Evolutionary conservation across 2,888 invertebrate genomes (phyloP).

Genomic region (Ophraella communa): DNA sequence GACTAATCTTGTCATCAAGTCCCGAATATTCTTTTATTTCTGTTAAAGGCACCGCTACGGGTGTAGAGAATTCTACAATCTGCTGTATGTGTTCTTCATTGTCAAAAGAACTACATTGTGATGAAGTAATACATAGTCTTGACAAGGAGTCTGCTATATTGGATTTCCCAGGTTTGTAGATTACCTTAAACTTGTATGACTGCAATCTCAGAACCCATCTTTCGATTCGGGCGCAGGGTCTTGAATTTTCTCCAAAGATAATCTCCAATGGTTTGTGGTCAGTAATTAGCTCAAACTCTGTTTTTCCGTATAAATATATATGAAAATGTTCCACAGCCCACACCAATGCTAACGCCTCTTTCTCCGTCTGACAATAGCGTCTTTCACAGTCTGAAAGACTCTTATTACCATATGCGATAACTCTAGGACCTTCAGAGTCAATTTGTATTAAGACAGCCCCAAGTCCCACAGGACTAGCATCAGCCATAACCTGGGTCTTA

Average conservation of each 20-base stretch:
- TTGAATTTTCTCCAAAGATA: constrained; percentile 43
- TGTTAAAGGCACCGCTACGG: not conserved
- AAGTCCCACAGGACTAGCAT: constrained; percentile 38
- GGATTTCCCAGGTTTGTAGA: constrained; percentile 32
- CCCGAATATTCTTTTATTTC: not conserved
- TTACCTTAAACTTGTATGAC: constrained; percentile 26
- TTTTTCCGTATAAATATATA: constrained; percentile 31
- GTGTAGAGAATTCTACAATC: not conserved
- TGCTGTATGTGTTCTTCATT: not conserved
- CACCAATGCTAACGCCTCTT: constrained; percentile 52
- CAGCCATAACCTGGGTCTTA: constrained; percentile 35
- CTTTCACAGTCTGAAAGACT: constrained; percentile 31
- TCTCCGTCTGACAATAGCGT: constrained; percentile 48
- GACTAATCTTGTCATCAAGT: not conserved
- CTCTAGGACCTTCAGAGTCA: constrained; percentile 25
- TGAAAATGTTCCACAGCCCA: constrained; percentile 50
- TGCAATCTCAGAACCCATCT: constrained; percentile 25
- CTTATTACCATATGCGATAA: constrained; percentile 38
- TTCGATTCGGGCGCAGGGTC: constrained; percentile 35
- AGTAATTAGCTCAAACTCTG: constrained; percentile 11
- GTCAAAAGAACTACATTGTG: not conserved
- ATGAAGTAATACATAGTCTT: constrained; percentile 7
- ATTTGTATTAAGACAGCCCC: constrained; percentile 41
- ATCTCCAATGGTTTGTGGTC: constrained; percentile 36
- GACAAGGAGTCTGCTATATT: constrained; percentile 36